Evolutionary conservation across 2,113 vertebrate species (phyloP).

Genomic region (Hydrolagus affinis): DNA sequence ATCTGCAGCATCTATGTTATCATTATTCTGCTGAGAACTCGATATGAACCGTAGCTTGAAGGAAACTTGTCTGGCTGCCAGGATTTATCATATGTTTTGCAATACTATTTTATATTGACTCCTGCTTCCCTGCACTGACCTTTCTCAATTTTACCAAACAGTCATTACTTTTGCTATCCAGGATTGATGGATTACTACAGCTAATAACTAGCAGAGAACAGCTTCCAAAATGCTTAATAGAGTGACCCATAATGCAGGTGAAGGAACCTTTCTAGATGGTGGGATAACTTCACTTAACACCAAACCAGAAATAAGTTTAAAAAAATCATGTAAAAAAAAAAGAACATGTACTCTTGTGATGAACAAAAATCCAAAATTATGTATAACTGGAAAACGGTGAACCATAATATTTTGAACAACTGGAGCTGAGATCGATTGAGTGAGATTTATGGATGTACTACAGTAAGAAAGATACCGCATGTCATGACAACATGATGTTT

Average conservation of each 20-base stretch:
- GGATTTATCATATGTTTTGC: background rate
- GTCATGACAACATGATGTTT: too few species aligned
- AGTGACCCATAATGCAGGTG: background rate
- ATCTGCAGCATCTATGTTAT: slow-evolving; percentile 16
- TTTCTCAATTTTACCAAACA: background rate
- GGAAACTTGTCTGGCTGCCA: slow-evolving; percentile 16
- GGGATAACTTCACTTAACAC: background rate
- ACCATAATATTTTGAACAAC: background rate
- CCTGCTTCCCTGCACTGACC: background rate
- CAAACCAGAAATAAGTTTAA: background rate
- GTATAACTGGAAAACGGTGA: background rate
- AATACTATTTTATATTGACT: background rate
- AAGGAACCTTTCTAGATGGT: background rate
- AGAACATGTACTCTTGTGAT: too few species aligned
- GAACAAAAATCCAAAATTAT: too few species aligned
- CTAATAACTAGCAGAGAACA: background rate
- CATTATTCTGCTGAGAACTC: slow-evolving; percentile 18
- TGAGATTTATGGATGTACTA: background rate
- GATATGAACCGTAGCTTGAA: slow-evolving; percentile 17
- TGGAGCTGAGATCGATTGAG: background rate
- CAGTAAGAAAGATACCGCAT: too few species aligned
- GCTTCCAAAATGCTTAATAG: background rate
- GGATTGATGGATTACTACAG: background rate
- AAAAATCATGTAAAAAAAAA: background rate
- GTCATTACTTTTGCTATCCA: background rate